Conservation (phyloP, 2,888 invertebrate species). For the Spatulosminthurus flaviceps region DNA sequence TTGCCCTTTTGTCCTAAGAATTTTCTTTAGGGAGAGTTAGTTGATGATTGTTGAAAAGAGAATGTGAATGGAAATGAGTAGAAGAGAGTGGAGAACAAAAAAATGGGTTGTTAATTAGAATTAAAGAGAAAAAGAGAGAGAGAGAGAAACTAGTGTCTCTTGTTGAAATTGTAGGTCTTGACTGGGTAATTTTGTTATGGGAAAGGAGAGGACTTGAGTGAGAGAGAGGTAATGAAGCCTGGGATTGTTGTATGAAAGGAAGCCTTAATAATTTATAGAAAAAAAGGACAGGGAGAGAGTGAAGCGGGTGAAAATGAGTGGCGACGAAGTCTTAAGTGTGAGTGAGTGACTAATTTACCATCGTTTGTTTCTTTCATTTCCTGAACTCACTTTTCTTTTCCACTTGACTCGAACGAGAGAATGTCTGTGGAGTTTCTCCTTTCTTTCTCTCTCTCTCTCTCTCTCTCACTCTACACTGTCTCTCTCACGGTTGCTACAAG, state of each 20-base stretch:
- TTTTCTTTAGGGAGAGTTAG: too few species aligned
- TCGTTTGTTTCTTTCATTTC: slow-evolving; percentile 64
- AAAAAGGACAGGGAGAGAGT: slow-evolving; percentile 31
- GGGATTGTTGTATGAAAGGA: slow-evolving; percentile 55
- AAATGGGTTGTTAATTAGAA: slow-evolving; percentile 7
- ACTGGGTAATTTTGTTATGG: slow-evolving; percentile 10
- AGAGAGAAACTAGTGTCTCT: not conserved
- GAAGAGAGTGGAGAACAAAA: not conserved
- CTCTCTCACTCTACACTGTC: slow-evolving; percentile 24
- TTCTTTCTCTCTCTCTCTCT: slow-evolving; percentile 33
- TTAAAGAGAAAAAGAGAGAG: slow-evolving; percentile 1
- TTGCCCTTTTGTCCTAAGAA: too few species aligned
- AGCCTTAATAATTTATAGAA: slow-evolving; percentile 54
- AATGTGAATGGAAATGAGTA: not conserved
- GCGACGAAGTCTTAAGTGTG: slow-evolving; percentile 54
- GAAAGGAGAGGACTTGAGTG: not conserved
- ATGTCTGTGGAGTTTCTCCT: slow-evolving; percentile 46
- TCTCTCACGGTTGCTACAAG: not conserved
- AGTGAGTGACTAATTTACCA: slow-evolving; percentile 64
- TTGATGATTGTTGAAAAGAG: not conserved
- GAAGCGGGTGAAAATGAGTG: slow-evolving; percentile 48
- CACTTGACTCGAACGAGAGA: slow-evolving; percentile 47
- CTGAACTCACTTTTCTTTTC: slow-evolving; percentile 61
- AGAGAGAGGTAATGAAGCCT: slow-evolving; percentile 51
- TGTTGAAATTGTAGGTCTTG: slow-evolving; percentile 6